Evolutionary conservation across 2,113 vertebrate genomes (phyloP).

Genomic region (Tragelaphus scriptus): DNA sequence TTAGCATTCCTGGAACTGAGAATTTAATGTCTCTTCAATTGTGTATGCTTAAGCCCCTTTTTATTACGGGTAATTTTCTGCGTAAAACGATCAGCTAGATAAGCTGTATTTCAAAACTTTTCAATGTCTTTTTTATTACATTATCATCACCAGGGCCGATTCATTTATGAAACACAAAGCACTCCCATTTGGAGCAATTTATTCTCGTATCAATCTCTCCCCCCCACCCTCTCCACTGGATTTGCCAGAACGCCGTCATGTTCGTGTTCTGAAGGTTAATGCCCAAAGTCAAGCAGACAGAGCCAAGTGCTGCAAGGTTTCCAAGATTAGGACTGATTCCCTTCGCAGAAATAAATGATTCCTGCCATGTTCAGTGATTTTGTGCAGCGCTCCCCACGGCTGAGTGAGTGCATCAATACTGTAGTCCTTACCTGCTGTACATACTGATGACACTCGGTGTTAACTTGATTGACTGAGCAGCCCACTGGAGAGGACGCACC

Average conservation of each 20-base stretch:
- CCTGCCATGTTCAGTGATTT: conserved; percentile 88
- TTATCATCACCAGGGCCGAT: conserved; percentile 70
- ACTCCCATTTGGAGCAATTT: conserved; percentile 78
- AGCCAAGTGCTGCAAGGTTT: conserved; percentile 86
- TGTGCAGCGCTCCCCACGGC: conserved; percentile 85
- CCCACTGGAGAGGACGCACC: conserved; percentile 81
- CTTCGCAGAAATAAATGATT: conserved; percentile 88
- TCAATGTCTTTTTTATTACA: conserved; percentile 73
- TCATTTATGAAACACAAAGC: conserved; percentile 78
- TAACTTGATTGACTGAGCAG: conserved; percentile 87
- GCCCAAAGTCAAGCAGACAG: conserved; percentile 86
- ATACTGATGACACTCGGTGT: conserved; percentile 88
- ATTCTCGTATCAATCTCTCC: conserved; percentile 71
- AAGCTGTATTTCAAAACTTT: conserved; percentile 76
- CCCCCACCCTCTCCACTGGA: conserved; percentile 54
- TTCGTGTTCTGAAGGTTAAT: conserved; percentile 88
- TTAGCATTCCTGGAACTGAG: conserved; percentile 5
- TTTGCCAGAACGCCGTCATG: conserved; percentile 78
- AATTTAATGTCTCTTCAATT: conserved; percentile 49
- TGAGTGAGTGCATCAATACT: conserved; percentile 86
- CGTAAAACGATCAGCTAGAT: conserved; percentile 65
- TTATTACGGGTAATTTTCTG: conserved; percentile 70
- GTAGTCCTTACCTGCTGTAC: conserved; percentile 86
- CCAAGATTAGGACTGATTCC: conserved; percentile 87
- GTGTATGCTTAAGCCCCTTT: conserved; percentile 66